Evolutionary conservation across 2,888 invertebrate species (phyloP), one percentile per base, ranked within the genome.

Genomic region (Hipparchia sbordonii): DNA sequence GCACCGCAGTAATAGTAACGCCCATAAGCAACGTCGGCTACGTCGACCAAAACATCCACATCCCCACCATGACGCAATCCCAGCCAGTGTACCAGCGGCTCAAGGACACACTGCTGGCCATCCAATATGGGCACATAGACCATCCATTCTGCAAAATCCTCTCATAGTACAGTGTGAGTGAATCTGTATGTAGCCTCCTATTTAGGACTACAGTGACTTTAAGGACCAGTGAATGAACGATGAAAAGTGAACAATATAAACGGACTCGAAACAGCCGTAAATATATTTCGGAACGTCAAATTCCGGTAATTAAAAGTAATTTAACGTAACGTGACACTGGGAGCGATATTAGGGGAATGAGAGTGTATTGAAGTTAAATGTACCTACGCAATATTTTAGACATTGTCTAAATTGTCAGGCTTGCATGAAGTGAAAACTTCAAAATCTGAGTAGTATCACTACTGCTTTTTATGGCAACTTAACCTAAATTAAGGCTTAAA

Each of bases 1-100:
- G 99, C 72, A 99, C 99, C 45, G 99, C 99, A 0, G 98, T 98
- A 81, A 95, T 99, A 66, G 97, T 99, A 23, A 98, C 97, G 82
- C 99, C 99, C 0, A 96, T 99, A 71, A 96, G 97, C 72, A 95
- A 96, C 75, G 97, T 99, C 75, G 95, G 97, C 72, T 99, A 97
- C 89, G 83, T 96, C 79, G 97, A 96, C 5, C 91, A 95, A 69
- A 89, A 95, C 71, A 93, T 97, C 51, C 84, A 94, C 68, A 95
- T 98, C 78, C 97, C 98, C 68, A 97, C 97, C 23, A 95, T 95
- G 90, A 95, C 96, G 79, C 95, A 97, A 79, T 81, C 95, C 10
- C 94, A 96, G 73, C 96, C 98, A 0, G 83, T 99, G 39, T 97
- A 95, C 87, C 95, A 95, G 85, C 94, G 96, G 78, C 94, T 99